phyloP scores from a whole-genome alignment of 2,113 vertebrate species.

The Plectropomus leopardus region DNA sequence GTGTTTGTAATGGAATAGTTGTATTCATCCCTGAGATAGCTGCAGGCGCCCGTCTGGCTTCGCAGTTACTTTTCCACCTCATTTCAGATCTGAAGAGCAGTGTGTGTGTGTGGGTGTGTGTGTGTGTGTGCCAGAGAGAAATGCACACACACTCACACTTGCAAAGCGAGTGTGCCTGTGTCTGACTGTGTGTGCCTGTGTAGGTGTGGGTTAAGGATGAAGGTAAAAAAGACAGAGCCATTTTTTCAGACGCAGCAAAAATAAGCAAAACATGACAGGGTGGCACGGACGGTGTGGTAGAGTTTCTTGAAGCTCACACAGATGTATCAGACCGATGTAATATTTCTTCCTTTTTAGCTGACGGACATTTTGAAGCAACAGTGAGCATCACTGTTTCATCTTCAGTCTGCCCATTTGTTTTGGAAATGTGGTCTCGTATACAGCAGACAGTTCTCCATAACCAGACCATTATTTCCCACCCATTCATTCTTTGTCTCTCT shows the following conservation, averaged over 20 bases:
- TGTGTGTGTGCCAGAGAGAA: conserved; percentile 9
- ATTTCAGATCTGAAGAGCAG: conserved; percentile 72
- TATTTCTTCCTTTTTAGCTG: conserved; percentile 42
- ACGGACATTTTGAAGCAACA: conserved; percentile 52
- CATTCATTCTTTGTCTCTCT: conserved; percentile 17
- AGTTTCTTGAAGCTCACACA: conserved; percentile 17
- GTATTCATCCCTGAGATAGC: conserved; percentile 71
- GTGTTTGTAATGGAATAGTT: conserved; percentile 74
- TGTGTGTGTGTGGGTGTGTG: neutral
- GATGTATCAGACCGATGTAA: conserved; percentile 27
- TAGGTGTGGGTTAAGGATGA: conserved; percentile 42
- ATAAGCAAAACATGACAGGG: conserved; percentile 31
- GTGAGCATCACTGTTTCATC: conserved; percentile 37
- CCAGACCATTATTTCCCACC: conserved; percentile 59
- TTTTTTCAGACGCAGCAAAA: conserved; percentile 43
- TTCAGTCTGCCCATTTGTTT: conserved; percentile 59
- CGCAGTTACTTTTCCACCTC: conserved; percentile 73
- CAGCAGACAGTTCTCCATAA: conserved; percentile 59
- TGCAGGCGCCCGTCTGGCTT: conserved; percentile 61
- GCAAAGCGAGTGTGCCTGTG: neutral
- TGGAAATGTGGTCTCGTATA: conserved; percentile 48
- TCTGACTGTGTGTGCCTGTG: conserved; percentile 31
- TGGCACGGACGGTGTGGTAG: conserved; percentile 5
- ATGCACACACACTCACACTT: conserved; percentile 3
- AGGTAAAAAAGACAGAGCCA: conserved; percentile 30